phyloP scores from a whole-genome alignment of 2,888 invertebrate species.

The Candidula unifasciata region DNA sequence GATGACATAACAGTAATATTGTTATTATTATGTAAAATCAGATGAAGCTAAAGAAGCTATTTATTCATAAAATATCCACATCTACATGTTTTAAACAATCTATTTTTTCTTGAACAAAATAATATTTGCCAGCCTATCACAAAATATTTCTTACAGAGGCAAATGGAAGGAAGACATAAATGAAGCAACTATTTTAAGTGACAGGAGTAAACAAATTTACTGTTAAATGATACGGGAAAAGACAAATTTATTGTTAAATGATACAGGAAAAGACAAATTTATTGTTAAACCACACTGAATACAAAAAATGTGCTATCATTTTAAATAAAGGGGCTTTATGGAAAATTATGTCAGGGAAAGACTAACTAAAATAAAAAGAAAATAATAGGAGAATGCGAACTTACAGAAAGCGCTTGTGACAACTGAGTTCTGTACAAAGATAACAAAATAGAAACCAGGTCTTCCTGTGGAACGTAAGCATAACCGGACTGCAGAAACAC shows the following conservation, averaged over 20 bases:
- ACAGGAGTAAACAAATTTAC: not conserved
- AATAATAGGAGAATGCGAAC: conserved; percentile 55
- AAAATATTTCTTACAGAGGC: too few relatives aligned
- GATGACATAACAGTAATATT: too few relatives aligned
- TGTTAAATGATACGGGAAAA: conserved; percentile 7
- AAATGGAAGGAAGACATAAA: too few relatives aligned
- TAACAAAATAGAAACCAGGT: conserved; percentile 89
- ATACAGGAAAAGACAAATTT: not conserved
- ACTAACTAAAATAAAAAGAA: not conserved
- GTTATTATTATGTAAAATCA: too few relatives aligned
- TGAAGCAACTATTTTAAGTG: not conserved
- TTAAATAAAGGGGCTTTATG: not conserved
- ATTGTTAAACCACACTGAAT: not conserved
- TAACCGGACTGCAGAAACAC: conserved; percentile 89
- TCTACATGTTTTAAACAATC: too few relatives aligned
- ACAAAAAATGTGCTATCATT: not conserved
- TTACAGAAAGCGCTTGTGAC: conserved; percentile 83
- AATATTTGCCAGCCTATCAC: too few relatives aligned
- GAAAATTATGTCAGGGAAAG: not conserved
- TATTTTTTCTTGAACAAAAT: too few relatives aligned
- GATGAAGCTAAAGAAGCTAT: too few relatives aligned
- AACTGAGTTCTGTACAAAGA: conserved; percentile 86
- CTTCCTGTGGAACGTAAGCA: conserved; percentile 91
- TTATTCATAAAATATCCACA: too few relatives aligned
- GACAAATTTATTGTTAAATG: not conserved